phyloP scores from a whole-genome alignment of 2,888 invertebrate species.

The Micoletzkya japonica region DNA sequence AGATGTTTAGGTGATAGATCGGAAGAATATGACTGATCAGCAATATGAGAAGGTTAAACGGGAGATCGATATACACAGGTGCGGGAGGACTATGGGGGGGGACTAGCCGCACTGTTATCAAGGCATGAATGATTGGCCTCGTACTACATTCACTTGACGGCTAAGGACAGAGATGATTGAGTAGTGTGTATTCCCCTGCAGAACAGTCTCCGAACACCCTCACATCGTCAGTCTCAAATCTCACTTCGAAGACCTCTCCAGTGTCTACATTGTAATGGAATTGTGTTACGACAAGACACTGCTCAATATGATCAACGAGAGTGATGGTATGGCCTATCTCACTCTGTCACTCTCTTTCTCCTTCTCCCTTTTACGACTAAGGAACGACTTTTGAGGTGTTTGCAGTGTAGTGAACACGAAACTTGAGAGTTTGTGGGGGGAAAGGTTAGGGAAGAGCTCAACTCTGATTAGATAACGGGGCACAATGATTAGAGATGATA shows the following conservation, averaged over 20 bases:
- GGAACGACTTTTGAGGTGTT: too few species aligned
- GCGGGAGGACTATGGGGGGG: background rate
- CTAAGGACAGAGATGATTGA: background rate
- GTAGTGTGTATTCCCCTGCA: background rate
- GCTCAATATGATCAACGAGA: constrained; percentile 16
- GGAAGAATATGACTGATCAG: constrained; percentile 9
- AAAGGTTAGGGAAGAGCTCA: too few species aligned
- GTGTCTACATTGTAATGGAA: constrained; percentile 25
- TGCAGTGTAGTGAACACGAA: too few species aligned
- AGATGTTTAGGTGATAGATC: constrained; percentile 11
- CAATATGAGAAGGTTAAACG: constrained; percentile 20
- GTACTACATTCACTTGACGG: background rate
- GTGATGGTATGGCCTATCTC: background rate
- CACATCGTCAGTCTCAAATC: constrained; percentile 17
- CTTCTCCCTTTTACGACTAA: background rate
- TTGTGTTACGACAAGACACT: constrained; percentile 18
- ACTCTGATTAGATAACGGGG: too few species aligned
- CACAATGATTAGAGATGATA: too few species aligned
- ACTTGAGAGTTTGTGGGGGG: too few species aligned
- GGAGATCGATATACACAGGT: constrained; percentile 25
- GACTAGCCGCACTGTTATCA: background rate
- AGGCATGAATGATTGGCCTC: background rate
- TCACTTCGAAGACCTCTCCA: constrained; percentile 9
- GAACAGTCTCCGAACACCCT: constrained; percentile 20
- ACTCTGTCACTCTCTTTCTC: background rate